phyloP scores from a whole-genome alignment of 2,888 invertebrate species.

The Sarcophaga carnaria region DNA sequence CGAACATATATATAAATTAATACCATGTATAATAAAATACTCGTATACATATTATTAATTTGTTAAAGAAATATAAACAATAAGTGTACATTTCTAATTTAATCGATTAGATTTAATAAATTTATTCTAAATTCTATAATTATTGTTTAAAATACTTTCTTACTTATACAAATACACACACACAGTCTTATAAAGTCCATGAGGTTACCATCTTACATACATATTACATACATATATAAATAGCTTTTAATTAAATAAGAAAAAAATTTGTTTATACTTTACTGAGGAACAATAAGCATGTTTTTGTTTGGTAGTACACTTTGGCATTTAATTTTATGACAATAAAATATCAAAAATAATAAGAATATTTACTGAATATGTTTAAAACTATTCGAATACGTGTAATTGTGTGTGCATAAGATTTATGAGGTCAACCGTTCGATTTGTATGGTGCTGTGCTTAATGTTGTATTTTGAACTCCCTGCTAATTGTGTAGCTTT shows the following conservation, averaged over 20 bases:
- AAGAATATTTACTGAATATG: conserved; percentile 16
- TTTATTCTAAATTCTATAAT: no score
- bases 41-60: no score
- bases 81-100: no score
- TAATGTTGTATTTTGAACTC: conserved; percentile 78
- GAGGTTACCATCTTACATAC: neutral
- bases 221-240: no score
- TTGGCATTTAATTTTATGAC: conserved; percentile 51
- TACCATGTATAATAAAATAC: no score
- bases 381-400: neutral
- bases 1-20: no score
- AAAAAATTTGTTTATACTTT: neutral
- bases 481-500: conserved; percentile 77
- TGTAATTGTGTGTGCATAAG: neutral
- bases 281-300: conserved; percentile 63
- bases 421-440: conserved; percentile 75
- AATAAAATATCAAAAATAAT: neutral
- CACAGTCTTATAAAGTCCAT: no score
- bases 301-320: conserved; percentile 23
- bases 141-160: no score
- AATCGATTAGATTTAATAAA: no score
- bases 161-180: no score
- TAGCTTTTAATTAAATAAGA: neutral
- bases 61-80: no score
- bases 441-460: conserved; percentile 81